These are phyloP conservation scores for Cisticola juncidis DNA, from an alignment of 2,113 vertebrate genomes.

Conservation along the genomic window DNA sequence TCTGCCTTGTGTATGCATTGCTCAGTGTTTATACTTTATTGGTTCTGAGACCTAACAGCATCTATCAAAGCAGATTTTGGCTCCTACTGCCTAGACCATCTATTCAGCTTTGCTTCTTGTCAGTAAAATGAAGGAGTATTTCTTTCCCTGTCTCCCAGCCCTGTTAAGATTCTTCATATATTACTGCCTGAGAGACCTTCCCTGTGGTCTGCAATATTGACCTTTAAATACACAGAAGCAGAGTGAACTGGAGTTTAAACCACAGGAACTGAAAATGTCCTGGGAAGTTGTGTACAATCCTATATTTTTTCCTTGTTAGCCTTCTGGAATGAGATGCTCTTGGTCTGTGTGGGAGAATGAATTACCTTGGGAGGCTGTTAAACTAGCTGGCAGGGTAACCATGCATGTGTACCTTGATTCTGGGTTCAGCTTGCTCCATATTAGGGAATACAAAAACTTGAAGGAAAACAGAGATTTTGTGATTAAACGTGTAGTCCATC, in stretches of 20 bases:
- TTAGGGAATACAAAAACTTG: background rate
- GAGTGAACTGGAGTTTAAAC: background rate
- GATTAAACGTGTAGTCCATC: background rate
- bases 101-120: background rate
- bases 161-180: no score
- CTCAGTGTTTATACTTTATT: background rate
- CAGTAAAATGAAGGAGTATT: background rate
- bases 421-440: background rate
- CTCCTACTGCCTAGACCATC: background rate
- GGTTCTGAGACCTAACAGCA: background rate
- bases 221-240: background rate
- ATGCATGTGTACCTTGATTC: background rate
- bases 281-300: background rate
- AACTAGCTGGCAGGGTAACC: background rate
- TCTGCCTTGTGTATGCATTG: background rate
- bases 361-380: background rate
- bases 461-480: background rate
- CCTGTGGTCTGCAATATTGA: background rate
- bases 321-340: background rate
- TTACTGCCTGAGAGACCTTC: background rate
- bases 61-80: background rate
- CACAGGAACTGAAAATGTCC: background rate
- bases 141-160: background rate
- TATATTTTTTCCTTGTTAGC: background rate
- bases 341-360: background rate